These are phyloP conservation scores for Nomada fabriciana DNA, from an alignment of 2,888 invertebrate genomes.

Conservation along the genomic window DNA sequence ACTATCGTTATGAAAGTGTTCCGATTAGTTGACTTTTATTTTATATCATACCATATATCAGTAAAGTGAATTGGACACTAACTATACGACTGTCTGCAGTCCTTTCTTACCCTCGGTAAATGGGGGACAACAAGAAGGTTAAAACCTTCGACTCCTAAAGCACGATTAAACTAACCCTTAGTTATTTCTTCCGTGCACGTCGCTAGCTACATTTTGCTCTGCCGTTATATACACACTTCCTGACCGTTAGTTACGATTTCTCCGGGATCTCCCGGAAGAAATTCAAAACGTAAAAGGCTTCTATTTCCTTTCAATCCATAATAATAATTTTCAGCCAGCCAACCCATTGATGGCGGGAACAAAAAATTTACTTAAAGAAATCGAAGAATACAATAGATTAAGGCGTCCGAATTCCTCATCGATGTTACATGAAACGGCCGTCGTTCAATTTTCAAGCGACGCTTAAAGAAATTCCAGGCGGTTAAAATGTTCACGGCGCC, in stretches of 20 bases:
- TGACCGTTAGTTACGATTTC: constrained; percentile 81
- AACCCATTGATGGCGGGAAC: too few relatives aligned
- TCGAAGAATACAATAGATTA: not conserved
- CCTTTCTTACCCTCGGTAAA: constrained; percentile 49
- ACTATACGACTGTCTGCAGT: constrained; percentile 12
- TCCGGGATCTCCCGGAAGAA: constrained; percentile 70
- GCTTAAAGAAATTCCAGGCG: constrained; percentile 53
- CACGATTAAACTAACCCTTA: constrained; percentile 81
- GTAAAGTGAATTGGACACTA: constrained; percentile 12
- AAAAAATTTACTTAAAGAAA: too few relatives aligned
- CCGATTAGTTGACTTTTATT: constrained; percentile 11
- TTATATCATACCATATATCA: not conserved
- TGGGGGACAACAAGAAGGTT: constrained; percentile 55
- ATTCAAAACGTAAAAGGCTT: constrained; percentile 46
- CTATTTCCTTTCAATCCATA: not conserved
- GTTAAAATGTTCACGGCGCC: constrained; percentile 76
- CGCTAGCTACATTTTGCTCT: constrained; percentile 50
- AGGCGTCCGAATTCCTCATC: not conserved
- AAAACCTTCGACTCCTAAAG: constrained; percentile 76
- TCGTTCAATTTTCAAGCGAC: constrained; percentile 29
- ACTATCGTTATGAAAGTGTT: not conserved
- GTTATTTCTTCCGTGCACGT: constrained; percentile 76
- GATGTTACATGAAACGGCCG: constrained; percentile 7
- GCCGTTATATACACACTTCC: constrained; percentile 57
- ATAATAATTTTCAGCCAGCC: not conserved